A percentile compares a stretch with the other conserved stretches of the same genome.
Evolutionary conservation across 2,113 vertebrate species (phyloP).

Genomic region (Aphelocoma coerulescens): DNA sequence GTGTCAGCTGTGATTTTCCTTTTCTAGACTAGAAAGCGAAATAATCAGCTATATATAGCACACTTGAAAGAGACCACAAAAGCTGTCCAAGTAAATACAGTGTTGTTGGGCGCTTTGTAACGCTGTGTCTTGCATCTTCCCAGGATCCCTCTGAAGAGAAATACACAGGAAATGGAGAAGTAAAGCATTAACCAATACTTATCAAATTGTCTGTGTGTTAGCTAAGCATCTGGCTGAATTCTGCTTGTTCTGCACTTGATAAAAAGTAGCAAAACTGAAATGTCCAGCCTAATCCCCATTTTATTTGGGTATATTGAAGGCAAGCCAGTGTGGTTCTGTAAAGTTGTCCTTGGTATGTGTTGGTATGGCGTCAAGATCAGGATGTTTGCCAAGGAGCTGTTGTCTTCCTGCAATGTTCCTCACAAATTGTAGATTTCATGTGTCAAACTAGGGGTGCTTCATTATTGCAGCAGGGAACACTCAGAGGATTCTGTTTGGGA

Average conservation of each 20-base stretch:
- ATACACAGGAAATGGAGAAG: not conserved
- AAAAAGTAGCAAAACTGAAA: not conserved
- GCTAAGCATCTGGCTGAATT: not conserved
- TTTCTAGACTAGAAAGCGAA: slow-evolving; percentile 28
- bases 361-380: not conserved
- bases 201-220: not conserved
- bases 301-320: not conserved
- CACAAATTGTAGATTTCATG: not conserved
- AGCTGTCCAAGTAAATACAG: not conserved
- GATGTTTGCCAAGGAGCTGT: not conserved
- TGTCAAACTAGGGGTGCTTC: not conserved
- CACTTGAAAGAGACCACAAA: slow-evolving; percentile 20
- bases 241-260: not conserved
- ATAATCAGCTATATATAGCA: slow-evolving; percentile 44
- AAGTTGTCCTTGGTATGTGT: not conserved
- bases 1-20: slow-evolving; percentile 48
- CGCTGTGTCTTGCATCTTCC: not conserved
- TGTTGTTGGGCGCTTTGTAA: not conserved
- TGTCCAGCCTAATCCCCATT: not conserved
- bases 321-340: not conserved
- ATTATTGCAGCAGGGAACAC: not conserved
- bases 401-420: not conserved
- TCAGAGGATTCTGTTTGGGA: not conserved
- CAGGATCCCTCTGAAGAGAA: not conserved
- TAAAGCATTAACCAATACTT: not conserved